Evolutionary conservation across 2,113 vertebrate species (phyloP).

Genomic region (Phainopepla nitens): DNA sequence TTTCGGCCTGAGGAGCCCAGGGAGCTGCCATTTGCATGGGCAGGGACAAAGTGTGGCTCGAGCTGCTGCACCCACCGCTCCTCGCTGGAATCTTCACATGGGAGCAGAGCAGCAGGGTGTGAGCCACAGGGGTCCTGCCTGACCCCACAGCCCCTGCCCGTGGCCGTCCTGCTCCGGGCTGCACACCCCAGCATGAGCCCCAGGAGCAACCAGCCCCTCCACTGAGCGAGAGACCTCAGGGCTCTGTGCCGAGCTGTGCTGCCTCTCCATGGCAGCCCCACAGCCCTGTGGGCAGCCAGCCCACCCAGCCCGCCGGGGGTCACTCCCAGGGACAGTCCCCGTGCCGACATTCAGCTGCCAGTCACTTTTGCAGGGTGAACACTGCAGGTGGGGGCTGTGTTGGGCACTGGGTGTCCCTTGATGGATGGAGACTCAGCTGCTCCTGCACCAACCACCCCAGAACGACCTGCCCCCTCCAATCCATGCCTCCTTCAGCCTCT

Average conservation of each 20-base stretch:
- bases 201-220: background rate
- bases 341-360: accelerated
- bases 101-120: background rate
- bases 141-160: background rate
- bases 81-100: accelerated
- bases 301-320: background rate
- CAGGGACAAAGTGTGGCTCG: background rate
- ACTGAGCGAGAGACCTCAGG: accelerated
- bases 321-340: accelerated
- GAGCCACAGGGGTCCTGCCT: background rate
- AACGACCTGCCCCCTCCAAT: background rate
- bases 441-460: background rate
- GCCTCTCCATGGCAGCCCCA: background rate
- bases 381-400: accelerated
- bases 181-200: accelerated
- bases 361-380: background rate
- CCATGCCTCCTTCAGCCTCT: accelerated
- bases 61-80: accelerated
- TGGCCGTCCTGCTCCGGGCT: accelerated
- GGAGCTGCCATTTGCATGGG: background rate
- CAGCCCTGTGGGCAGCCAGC: accelerated
- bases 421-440: background rate
- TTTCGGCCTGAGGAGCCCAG: background rate
- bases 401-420: background rate
- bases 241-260: accelerated